Evolutionary conservation across 2,797 vertebrate genomes (phyloP), one percentile per base, ranked within the genome.

Genomic region (Tauraco hartlaubi): DNA sequence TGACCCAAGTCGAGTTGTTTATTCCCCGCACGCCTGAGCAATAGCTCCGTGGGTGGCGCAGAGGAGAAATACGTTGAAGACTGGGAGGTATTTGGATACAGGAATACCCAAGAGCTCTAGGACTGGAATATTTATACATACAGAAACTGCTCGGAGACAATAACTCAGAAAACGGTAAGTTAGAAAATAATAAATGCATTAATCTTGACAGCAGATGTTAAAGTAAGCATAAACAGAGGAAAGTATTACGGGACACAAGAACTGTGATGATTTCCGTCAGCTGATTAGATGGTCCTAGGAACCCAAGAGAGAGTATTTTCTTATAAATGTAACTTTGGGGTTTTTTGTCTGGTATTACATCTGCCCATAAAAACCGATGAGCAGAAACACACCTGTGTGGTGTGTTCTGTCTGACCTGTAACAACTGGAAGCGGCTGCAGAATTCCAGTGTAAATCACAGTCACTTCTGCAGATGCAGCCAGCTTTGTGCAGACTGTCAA

Each of bases 181-280:
- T 63, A 88, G 46, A 78, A 78, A 90, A 71, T 71, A 78, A 88
- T 79, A 92, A 94, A 84, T 21, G 62, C 74, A 71, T 63, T 90
- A 31, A 72, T 92, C 63, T 35, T 54, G 52, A 74, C 29, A 67
- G 71, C 67, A 92, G 92, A 84, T 4, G 5, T 25, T 66, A 22
- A 78, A 58, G 21, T 18, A 73, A 86, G 37, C 56, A 37, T 22
- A 80, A 94, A 84, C 58, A 78, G 66, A 92, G 61, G 35, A 48
- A 92, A 73, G 15, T 4, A 56, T 35, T 28, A 67, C 22, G 21
- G 37, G 55, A 73, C 72, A 31, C 19, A 73, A 74, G 33, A 95
- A 79, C 26, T 26, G 59, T 4, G 11, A 67, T 46, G 55, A 66
- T 54, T 83, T 85, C 68, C n/a, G 46, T 43, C 39, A 56, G 37